These are phyloP conservation scores for Candoia aspera DNA, from an alignment of 2,113 vertebrate species.

Conservation along the genomic window DNA sequence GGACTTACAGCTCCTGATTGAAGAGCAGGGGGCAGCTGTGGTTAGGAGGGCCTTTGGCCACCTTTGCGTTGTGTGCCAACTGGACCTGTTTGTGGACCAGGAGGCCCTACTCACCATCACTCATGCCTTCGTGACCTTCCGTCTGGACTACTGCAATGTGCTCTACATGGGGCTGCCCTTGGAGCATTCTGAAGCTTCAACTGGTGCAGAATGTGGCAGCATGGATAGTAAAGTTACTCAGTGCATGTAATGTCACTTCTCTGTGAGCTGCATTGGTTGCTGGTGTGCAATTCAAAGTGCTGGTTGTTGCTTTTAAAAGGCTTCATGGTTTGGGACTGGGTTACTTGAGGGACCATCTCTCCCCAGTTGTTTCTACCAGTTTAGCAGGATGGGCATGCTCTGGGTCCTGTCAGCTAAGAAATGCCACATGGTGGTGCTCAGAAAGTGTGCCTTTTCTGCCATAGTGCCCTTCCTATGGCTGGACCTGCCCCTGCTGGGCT, in stretches of 20 bases:
- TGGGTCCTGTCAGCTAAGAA: not conserved
- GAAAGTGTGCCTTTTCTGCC: not conserved
- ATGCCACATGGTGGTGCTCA: not conserved
- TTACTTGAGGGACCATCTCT: not conserved
- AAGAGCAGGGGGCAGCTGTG: not conserved
- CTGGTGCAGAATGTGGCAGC: not conserved
- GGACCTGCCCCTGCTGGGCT: not conserved
- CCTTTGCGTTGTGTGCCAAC: not conserved
- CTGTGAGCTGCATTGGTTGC: not conserved
- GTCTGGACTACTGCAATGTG: not conserved
- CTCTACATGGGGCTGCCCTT: not conserved
- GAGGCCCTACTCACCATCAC: not conserved
- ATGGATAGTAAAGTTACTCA: not conserved
- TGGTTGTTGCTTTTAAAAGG: not conserved
- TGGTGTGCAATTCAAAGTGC: not conserved
- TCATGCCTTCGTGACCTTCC: not conserved
- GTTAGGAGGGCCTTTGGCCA: not conserved
- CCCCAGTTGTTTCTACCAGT: not conserved
- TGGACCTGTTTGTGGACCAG: not conserved
- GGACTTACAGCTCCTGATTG: not conserved
- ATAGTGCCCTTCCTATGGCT: not conserved
- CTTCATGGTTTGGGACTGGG: not conserved
- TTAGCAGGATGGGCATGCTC: not conserved
- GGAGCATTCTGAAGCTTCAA: not conserved
- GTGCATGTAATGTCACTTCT: not conserved